Base-by-base conservation (phyloP, 1,140 invertebrate species). In the Protaetia brevitarsis region DNA sequence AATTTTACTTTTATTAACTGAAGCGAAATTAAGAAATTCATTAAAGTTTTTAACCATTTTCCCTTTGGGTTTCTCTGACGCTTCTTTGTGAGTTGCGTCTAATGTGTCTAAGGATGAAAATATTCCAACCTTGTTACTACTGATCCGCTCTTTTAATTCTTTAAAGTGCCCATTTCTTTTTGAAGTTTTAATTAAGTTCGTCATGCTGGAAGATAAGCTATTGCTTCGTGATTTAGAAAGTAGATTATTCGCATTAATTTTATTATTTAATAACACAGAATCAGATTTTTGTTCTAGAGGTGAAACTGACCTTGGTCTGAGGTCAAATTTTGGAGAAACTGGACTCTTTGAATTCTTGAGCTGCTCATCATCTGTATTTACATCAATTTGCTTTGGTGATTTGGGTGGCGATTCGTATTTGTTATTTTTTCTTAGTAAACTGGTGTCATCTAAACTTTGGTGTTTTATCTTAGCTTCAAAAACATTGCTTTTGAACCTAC, bases 21-120 rank as follows among this genome's bases (percentile, higher is more conserved):
- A 83, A 11, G 89, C 85, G 72, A 92, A 90, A 70, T 89, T 91
- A 0, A 92, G 80, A 76, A 92, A 92, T 77, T 92, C 90, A 71
- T 92, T 91, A n/a, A 93, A 81, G 80, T 92, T 93, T 76, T 89
- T 91, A 1, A 93, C 88, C 67, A 92, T 85, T 71, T 84, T 87
- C 0, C 77, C 77, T 19, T 76, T 77, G n/a, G 77, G 77, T 68
- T 72, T 71, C 59, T 76, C 73, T 16, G 60, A 60, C 61, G 74
- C 73, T 62, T 78, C 75, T 66, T 74, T 68, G 63, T 71, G 64
- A 67, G 29, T 66, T 0, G 66, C 73, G 63, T 84, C 81, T 41
- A 83, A 72, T 63, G 80, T 80, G 67, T 85, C 83, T 66, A 84
- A 74, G 3, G 83, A 84, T 8, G 82, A 81, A 70, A 84, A 84